Conservation (phyloP, 2,888 invertebrate species). For the Athalia cordata region DNA sequence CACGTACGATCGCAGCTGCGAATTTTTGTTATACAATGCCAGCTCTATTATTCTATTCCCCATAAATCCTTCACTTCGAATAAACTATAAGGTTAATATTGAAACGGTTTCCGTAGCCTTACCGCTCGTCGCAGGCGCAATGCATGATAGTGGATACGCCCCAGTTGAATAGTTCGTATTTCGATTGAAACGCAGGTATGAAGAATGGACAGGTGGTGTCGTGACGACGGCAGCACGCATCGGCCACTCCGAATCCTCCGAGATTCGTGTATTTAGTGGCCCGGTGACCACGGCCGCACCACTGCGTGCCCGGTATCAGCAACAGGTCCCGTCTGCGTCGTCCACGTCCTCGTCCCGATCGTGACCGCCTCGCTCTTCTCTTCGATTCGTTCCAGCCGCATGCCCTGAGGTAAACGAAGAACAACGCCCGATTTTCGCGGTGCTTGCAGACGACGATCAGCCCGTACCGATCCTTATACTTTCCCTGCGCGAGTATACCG, state of each 20-base stretch:
- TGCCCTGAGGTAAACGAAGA: constrained; percentile 32
- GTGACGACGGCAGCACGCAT: constrained; percentile 89
- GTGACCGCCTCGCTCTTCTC: constrained; percentile 68
- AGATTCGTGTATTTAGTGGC: constrained; percentile 88
- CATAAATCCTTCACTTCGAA: too few relatives aligned
- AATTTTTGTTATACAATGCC: too few relatives aligned
- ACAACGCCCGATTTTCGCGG: constrained; percentile 12
- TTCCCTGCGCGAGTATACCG: too few relatives aligned
- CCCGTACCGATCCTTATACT: too few relatives aligned
- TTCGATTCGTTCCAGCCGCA: constrained; percentile 45
- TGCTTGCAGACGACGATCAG: too few relatives aligned
- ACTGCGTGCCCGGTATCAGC: constrained; percentile 92
- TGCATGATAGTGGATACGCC: constrained; percentile 93
- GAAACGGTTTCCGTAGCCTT: constrained; percentile 66
- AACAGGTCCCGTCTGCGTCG: constrained; percentile 80
- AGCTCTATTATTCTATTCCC: too few relatives aligned
- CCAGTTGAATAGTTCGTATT: constrained; percentile 92
- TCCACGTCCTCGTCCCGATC: constrained; percentile 74
- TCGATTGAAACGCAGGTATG: constrained; percentile 88
- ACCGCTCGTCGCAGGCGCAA: constrained; percentile 94
- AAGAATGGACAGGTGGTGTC: constrained; percentile 89
- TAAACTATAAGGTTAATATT: not conserved
- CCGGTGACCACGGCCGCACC: constrained; percentile 93
- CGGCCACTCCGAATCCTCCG: constrained; percentile 88
- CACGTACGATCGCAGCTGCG: too few relatives aligned